Conservation (phyloP, 2,888 invertebrate genomes). For the Lasiommata megera region DNA sequence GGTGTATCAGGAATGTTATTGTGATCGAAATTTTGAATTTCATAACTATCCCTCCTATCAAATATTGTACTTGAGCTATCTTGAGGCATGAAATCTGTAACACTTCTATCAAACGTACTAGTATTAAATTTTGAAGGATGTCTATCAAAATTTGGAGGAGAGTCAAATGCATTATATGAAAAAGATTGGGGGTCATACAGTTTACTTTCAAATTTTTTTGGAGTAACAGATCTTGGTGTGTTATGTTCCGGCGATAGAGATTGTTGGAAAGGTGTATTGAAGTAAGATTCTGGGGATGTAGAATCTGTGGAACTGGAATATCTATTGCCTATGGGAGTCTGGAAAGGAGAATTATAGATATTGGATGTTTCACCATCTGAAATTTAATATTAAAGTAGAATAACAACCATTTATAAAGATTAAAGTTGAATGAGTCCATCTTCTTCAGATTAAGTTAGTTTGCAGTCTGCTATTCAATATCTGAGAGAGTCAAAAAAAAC, state of each 20-base stretch:
- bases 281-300: constrained; percentile 62
- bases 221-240: constrained; percentile 23
- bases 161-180: neutral
- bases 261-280: constrained; percentile 38
- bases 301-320: constrained; percentile 69
- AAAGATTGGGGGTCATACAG: neutral
- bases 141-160: neutral
- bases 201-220: neutral
- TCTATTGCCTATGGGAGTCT: constrained; percentile 42
- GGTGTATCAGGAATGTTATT: constrained; percentile 1
- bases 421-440: no score
- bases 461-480: no score
- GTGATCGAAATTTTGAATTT: neutral
- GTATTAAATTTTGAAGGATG: neutral
- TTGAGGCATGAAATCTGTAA: neutral
- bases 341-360: constrained; percentile 39
- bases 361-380: constrained; percentile 6
- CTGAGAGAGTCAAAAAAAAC: no score
- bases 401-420: no score
- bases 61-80: no score
- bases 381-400: no score
- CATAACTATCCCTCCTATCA: no score
- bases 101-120: neutral
- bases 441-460: no score
- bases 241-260: constrained; percentile 16